phyloP scores from a whole-genome alignment of 2,888 invertebrate species.

The Epinotia ramella region DNA sequence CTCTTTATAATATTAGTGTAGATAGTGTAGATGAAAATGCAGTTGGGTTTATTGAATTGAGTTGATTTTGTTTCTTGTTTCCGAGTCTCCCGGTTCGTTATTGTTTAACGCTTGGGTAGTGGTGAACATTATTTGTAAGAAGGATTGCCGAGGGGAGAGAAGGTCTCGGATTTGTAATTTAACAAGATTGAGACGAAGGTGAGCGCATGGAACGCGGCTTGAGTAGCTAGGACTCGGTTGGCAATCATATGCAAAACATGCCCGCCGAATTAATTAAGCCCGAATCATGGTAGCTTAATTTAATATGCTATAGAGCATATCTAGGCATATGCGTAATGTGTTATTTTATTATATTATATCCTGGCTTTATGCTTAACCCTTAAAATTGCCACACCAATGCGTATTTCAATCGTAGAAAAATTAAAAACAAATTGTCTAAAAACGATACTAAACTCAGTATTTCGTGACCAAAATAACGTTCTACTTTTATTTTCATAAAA shows the following conservation, averaged over 20 bases:
- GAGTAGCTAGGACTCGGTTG: conserved; percentile 1
- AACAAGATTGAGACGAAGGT: conserved; percentile 29
- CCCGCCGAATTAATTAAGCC: conserved; percentile 13
- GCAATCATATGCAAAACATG: conserved; percentile 27
- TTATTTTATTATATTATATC: no score
- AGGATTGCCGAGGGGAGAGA: conserved; percentile 24
- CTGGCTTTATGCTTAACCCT: no score
- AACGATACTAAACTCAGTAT: no score
- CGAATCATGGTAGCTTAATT: neutral
- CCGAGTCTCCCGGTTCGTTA: conserved; percentile 3
- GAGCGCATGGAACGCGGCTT: conserved; percentile 9
- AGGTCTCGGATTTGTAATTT: conserved; percentile 32
- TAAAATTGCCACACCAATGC: no score
- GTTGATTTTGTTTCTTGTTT: neutral
- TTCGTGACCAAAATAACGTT: no score
- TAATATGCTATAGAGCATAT: neutral
- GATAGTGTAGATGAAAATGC: no score
- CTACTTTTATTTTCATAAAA: no score
- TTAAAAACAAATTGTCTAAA: no score
- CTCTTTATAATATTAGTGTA: no score
- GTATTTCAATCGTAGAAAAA: no score
- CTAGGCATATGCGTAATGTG: no score
- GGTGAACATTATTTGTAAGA: conserved; percentile 24
- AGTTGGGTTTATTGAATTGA: no score
- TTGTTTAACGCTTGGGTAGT: conserved; percentile 8